Base-by-base conservation (phyloP, 92 coral and sea anemone species). In the Meandrina meandrites region DNA sequence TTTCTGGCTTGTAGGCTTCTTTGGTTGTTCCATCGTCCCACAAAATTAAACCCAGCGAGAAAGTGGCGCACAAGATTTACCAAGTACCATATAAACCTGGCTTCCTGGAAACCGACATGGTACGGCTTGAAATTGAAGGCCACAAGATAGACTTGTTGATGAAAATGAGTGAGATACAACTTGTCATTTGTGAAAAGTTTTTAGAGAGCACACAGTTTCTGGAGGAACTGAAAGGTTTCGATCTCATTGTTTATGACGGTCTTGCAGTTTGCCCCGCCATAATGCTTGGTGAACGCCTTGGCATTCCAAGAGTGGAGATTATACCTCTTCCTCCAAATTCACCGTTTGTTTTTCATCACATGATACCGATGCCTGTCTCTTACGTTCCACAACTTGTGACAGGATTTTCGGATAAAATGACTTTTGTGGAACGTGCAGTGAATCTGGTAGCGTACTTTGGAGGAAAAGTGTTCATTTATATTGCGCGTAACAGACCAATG, bases 21-120 rank as follows among this genome's bases (percentile, higher is more conserved):
- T 45, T 93, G 27, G 72, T 93, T 31, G 92, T 88, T 30, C 79
- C 89, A 17, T 81, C 93, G 0, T 66, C 83, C 28, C 87, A 88
- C 30, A 84, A 60, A 72, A 68, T 93, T 68, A 82, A 90, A 80
- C 75, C 81, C 2, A 36, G 88, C 8, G 77, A 88, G 60, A 77
- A 81, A 8, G 72, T 93, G 7, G 81, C 75, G 17, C 93, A 93
- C 88, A 86, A 62, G 51, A 58, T 88, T 69, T 93, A 90, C 87
- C 76, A 93, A 53, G 96, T 88, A 1, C 94, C 96, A 5, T 90
- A 84, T 27, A 80, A 82, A 0, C 56, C 57, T 15, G 90, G 77
- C 60, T 90, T 57, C 76, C 24, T 91, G 7, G 94, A 93, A 54
- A 74, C 83, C 18, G 21, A 40, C 19, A 0, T 88, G 53, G 57